Base-by-base conservation (phyloP, 2,113 vertebrate genomes). In the Theristicus caerulescens region DNA sequence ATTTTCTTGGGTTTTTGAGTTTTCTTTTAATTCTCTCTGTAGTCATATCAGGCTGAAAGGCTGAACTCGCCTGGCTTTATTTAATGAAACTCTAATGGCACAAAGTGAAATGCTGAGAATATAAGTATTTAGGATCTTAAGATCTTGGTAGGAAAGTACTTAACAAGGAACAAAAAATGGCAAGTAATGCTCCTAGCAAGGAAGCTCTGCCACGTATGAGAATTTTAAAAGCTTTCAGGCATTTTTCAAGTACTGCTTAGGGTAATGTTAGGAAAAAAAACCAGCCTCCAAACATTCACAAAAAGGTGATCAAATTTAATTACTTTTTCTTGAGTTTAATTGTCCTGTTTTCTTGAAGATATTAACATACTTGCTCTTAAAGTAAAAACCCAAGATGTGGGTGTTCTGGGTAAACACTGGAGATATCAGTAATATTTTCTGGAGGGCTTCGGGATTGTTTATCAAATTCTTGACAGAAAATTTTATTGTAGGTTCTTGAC, bases 211-310 rank as follows among this genome's bases (percentile, higher is more conserved):
- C 24, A 44, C 1, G 0, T 54, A 32, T 13, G 2, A 57, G 21
- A 78, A 86, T 79, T 91, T 70, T 42, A 71, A 88, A 79, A 74
- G 26, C 14, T 82, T 86, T 79, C 22, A 79, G n/a, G 15, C 10
- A 71, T 55, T 74, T 86, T 80, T 66, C 16, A 70, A 42, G 25
- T 36, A n/a, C 6, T 52, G 4, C 11, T 66, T 83, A 62, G 46
- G 61, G 46, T 38, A 62, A 64, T 8, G 5, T 36, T 61, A 52
- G 5, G 13, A 5, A 44, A 40, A 51, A 78, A 21, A 11, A 20
- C 0, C 1, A 42, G 13, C 40, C 0, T 1, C 11, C 16, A 52
- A 49, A 13, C 3, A 34, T 16, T 72, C 17, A 47, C 14, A 64
- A 62, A 62, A 70, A 59, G 1, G 2, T 73, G 34, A 32, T 20